Conservation (phyloP, 2,797 vertebrate genomes). For the Chiloscyllium punctatum region DNA sequence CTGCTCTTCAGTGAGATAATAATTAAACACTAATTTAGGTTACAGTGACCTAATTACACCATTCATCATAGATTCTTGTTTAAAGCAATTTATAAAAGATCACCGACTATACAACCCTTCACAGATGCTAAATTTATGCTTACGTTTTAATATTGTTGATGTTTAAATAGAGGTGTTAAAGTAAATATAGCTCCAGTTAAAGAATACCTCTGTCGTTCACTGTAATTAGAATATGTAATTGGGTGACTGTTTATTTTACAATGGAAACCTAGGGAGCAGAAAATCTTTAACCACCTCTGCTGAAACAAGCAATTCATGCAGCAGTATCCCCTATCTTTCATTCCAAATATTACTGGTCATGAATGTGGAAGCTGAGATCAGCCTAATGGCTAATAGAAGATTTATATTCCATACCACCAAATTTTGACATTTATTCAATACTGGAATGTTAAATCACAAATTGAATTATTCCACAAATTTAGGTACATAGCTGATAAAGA, state of each 20-base stretch:
- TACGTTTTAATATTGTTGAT: not conserved
- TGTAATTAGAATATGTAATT: not conserved
- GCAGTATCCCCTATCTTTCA: not conserved
- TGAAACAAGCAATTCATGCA: not conserved
- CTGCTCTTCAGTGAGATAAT: not conserved
- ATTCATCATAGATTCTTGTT: not conserved
- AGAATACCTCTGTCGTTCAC: no score
- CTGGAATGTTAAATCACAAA: not conserved
- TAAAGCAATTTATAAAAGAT: conserved; percentile 18
- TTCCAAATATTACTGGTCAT: not conserved
- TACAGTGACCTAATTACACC: not conserved
- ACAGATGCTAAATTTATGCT: not conserved
- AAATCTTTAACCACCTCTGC: not conserved
- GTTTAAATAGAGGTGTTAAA: not conserved
- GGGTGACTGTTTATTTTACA: not conserved
- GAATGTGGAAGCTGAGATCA: not conserved
- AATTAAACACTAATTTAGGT: not conserved
- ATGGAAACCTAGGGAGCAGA: not conserved
- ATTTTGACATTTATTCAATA: conserved; percentile 22
- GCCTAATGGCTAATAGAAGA: not conserved
- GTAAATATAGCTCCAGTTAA: not conserved
- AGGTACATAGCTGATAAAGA: not conserved
- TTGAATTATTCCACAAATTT: not conserved
- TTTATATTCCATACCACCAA: not conserved
- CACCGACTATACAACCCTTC: not conserved